A percentile compares a stretch with the other conserved stretches of the same genome.
phyloP scores from a whole-genome alignment of 2,888 invertebrate genomes.

The Abscondita cerata region DNA sequence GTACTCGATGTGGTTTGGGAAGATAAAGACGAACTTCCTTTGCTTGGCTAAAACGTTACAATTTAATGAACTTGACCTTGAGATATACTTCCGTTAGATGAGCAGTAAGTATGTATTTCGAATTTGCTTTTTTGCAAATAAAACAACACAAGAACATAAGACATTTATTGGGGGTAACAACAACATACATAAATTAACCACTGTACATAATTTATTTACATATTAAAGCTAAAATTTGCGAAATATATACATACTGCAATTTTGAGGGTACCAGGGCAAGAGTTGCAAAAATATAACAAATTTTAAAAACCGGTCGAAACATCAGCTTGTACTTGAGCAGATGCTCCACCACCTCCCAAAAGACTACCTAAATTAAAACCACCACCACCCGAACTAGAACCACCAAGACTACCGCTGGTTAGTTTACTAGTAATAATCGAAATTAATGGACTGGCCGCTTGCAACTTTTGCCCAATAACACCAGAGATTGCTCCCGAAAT shows the following conservation, averaged over 20 bases:
- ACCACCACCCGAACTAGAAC: constrained; percentile 54
- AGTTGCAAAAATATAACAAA: neutral
- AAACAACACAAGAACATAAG: neutral
- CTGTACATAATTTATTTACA: constrained; percentile 28
- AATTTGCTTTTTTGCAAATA: neutral
- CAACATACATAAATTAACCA: constrained; percentile 19
- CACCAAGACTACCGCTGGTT: constrained; percentile 60
- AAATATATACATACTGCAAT: constrained; percentile 20
- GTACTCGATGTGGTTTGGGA: constrained; percentile 43
- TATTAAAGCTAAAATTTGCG: constrained; percentile 8
- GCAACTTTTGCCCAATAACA: constrained; percentile 71
- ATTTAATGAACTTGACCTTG: neutral
- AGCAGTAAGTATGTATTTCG: constrained; percentile 8
- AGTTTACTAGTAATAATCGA: constrained; percentile 73
- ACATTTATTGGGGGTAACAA: constrained; percentile 1
- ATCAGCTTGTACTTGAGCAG: neutral
- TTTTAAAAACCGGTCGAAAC: constrained; percentile 1
- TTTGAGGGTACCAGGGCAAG: constrained; percentile 2
- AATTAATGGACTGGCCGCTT: constrained; percentile 63
- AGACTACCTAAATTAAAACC: constrained; percentile 22
- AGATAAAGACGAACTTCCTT: constrained; percentile 8
- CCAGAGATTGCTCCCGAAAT: constrained; percentile 72
- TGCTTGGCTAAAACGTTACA: constrained; percentile 16
- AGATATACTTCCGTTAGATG: neutral
- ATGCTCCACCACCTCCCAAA: constrained; percentile 17